Base-by-base conservation (phyloP, 2,797 vertebrate species). In the Alca torda region DNA sequence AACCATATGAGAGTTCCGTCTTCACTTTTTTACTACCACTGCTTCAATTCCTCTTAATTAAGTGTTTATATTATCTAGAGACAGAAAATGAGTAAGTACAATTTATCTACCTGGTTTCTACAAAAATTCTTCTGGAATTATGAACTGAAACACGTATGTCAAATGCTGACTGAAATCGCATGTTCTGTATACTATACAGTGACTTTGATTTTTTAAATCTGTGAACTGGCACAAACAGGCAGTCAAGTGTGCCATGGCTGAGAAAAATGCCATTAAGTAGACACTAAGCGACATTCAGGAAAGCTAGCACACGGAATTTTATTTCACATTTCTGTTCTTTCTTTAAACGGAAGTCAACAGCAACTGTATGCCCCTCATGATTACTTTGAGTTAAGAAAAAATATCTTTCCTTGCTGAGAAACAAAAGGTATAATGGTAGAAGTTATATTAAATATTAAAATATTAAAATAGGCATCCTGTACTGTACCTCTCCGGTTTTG, bases 31-130 rank as follows among this genome's bases (percentile, higher is more conserved):
- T 61, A 26, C 51, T 79, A 31, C 30, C 26, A 25, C 16, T 93
- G 12, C 6, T 94, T 90, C 45, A 70, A 5, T 87, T 81, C 43
- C n/a, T n/a, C 39, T 92, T 74, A 83, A 87, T 93, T 93, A 95
- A 94, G 48, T 51, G 24, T 35, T 80, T 69, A 33, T 84, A 92
- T 79, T 90, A 51, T 56, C 68, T 80, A 56, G 89, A 94, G 78
- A 53, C 39, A 85, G 41, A 84, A 86, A 79, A 80, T 2, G 0
- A 93, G 24, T 93, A 75, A 88, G 68, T 93, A 65, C 21, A 87
- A 74, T 60, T 90, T 95, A 70, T 63, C 75, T 83, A 51, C 30
- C 25, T 75, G 39, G 12, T 78, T 95, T 94, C 69, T 89, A 16
- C 19, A 48, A 46, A 87, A 77, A 60, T 73, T 91, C 6, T 89